Conservation (phyloP, 2,797 vertebrate species). For the Platyrinchus mystaceus region DNA sequence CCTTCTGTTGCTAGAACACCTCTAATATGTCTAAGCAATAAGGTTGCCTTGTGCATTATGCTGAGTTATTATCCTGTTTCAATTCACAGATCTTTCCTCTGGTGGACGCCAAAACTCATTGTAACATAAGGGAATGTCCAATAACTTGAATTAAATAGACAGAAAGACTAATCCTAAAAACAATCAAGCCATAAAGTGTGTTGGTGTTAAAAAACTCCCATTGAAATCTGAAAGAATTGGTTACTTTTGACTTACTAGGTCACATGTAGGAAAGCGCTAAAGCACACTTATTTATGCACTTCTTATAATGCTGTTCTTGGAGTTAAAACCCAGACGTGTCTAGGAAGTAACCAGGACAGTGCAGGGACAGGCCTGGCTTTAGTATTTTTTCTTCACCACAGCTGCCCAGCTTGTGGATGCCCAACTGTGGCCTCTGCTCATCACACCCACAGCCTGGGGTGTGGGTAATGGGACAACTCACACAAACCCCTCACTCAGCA, state of each 20-base stretch:
- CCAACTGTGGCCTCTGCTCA: background rate
- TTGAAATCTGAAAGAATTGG: background rate
- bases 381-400: background rate
- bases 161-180: background rate
- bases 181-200: background rate
- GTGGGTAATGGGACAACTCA: background rate
- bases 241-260: background rate
- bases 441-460: rapidly evolving
- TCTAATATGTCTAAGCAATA: background rate
- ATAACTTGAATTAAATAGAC: background rate
- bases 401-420: background rate
- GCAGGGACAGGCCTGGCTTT: background rate
- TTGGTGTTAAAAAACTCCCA: rapidly evolving
- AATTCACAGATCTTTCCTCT: background rate
- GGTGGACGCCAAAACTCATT: background rate
- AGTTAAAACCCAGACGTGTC: background rate
- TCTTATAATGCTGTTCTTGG: background rate
- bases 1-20: background rate
- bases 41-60: background rate
- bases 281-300: background rate
- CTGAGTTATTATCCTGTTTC: background rate
- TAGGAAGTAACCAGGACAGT: background rate
- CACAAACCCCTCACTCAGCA: background rate
- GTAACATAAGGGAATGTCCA: background rate
- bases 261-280: background rate